phyloP scores from a whole-genome alignment of 2,113 vertebrate genomes.

The Notechis scutatus region DNA sequence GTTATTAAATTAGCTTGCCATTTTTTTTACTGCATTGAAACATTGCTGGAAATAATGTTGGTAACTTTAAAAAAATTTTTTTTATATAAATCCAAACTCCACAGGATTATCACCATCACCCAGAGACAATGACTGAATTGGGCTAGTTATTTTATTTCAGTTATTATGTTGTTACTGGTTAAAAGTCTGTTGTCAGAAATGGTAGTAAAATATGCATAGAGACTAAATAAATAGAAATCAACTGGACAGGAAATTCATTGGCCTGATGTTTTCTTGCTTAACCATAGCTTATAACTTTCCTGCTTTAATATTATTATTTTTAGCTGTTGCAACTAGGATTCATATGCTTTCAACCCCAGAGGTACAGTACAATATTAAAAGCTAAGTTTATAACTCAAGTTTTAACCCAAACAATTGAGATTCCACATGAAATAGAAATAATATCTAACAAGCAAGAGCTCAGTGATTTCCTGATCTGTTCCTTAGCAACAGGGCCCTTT shows the following conservation, averaged over 20 bases:
- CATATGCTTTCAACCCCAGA: not conserved
- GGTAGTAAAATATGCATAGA: not conserved
- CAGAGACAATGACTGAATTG: not conserved
- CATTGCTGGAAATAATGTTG: not conserved
- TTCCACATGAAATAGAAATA: not conserved
- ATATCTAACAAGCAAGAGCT: not conserved
- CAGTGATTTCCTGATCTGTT: not conserved
- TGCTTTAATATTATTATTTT: not conserved
- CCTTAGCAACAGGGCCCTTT: not conserved
- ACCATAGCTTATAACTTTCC: not conserved
- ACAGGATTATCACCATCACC: not conserved
- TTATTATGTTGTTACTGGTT: not conserved
- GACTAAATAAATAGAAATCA: not conserved
- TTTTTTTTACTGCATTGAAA: no score
- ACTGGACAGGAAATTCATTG: not conserved
- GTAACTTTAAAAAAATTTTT: not conserved
- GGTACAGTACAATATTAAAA: not conserved
- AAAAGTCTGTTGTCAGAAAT: not conserved
- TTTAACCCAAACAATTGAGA: not conserved
- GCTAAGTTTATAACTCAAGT: not conserved
- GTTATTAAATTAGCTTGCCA: not conserved
- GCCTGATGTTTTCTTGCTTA: not conserved
- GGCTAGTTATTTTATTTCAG: not conserved
- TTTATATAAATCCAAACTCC: not conserved
- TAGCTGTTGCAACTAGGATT: not conserved